Evolutionary conservation across 2,888 invertebrate species (phyloP).

Genomic region (Mayetiola destructor): DNA sequence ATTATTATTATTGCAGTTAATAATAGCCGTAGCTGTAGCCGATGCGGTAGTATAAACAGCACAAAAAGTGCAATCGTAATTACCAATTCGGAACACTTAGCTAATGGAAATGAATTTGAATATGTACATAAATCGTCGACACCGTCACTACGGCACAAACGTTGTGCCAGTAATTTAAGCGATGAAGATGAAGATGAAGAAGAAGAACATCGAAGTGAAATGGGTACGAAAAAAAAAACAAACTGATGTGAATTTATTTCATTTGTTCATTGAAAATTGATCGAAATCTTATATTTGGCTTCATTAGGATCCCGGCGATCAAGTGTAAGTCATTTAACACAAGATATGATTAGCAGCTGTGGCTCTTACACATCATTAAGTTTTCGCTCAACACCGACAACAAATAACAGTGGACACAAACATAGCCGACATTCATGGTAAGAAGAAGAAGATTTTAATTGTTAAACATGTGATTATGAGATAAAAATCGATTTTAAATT

Average conservation of each 20-base stretch:
- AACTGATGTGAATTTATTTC: slow-evolving; percentile 13
- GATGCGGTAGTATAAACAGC: slow-evolving; percentile 9
- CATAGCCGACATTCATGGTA: slow-evolving; percentile 13
- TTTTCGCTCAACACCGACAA: slow-evolving; percentile 10
- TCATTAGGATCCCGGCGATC: slow-evolving; percentile 13
- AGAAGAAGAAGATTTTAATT: too few relatives aligned
- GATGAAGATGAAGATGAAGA: not conserved
- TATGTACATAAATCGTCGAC: not conserved
- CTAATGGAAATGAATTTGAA: not conserved
- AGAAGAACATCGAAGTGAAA: not conserved
- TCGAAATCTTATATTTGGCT: slow-evolving; percentile 7
- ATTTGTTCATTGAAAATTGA: slow-evolving; percentile 7
- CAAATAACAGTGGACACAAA: not conserved
- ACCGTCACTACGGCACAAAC: not conserved
- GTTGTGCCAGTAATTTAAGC: slow-evolving; percentile 5
- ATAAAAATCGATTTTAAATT: too few relatives aligned
- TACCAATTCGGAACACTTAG: not conserved
- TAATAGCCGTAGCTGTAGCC: slow-evolving; percentile 11
- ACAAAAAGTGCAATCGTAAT: slow-evolving; percentile 2
- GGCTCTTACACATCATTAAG: slow-evolving; percentile 13
- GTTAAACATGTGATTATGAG: too few relatives aligned
- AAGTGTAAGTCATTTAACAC: slow-evolving; percentile 8
- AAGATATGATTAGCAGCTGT: not conserved
- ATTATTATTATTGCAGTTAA: not conserved
- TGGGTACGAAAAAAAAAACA: slow-evolving; percentile 13